phyloP scores from a whole-genome alignment of 2,888 invertebrate genomes.

The Busseola fusca region DNA sequence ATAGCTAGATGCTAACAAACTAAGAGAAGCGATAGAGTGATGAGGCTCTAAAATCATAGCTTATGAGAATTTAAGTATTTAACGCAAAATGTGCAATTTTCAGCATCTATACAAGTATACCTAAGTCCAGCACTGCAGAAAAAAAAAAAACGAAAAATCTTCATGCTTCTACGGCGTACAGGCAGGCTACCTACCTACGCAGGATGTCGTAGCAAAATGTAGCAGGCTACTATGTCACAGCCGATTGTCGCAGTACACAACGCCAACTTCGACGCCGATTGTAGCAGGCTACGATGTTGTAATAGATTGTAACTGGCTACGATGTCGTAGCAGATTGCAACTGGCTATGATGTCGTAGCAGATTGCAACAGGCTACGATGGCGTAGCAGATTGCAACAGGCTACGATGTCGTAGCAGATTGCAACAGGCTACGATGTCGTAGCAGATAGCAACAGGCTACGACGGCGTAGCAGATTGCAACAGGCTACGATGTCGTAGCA shows the following conservation, averaged over 20 bases:
- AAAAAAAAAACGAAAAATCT: background rate
- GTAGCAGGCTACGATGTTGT: no score
- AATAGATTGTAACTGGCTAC: background rate
- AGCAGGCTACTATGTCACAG: no score
- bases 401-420: background rate
- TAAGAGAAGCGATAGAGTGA: background rate
- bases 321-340: no score
- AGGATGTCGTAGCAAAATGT: no score
- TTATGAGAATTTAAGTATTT: background rate
- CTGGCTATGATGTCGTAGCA: no score
- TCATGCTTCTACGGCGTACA: background rate
- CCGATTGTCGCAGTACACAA: no score
- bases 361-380: no score
- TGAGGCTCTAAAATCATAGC: background rate
- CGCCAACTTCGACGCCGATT: no score
- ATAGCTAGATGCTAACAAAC: background rate
- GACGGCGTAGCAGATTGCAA: background rate
- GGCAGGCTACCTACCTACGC: no score
- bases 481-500: background rate
- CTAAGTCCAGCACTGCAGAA: no score
- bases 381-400: background rate
- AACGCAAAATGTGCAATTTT: background rate
- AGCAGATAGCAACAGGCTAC: background rate
- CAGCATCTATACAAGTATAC: background rate
- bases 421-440: background rate